Conservation (phyloP, 2,113 vertebrate species). For the Zosterops pallidus region DNA sequence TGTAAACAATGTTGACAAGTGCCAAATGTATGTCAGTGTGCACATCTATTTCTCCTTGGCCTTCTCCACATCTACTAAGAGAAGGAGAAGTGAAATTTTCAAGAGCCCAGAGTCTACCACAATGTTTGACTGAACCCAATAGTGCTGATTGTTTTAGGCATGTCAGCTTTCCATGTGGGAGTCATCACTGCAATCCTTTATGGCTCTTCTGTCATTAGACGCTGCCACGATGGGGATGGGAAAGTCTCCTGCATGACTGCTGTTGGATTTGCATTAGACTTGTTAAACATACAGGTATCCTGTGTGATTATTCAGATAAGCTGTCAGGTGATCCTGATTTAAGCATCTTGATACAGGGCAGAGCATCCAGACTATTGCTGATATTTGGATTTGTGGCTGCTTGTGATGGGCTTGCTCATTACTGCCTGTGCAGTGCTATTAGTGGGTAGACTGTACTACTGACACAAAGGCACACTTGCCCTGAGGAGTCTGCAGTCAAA, state of each 20-base stretch:
- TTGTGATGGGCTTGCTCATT: background rate
- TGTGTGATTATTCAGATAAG: background rate
- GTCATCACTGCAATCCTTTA: background rate
- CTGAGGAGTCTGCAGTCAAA: constrained; percentile 21
- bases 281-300: background rate
- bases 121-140: background rate
- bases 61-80: background rate
- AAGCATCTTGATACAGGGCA: background rate
- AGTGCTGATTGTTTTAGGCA: background rate
- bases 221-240: background rate
- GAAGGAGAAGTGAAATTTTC: background rate
- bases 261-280: background rate
- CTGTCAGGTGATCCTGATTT: background rate
- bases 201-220: background rate
- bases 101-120: background rate
- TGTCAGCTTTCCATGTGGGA: background rate
- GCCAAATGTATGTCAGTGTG: background rate
- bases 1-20: background rate
- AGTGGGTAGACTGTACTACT: background rate
- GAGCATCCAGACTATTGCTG: background rate
- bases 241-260: background rate
- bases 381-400: background rate
- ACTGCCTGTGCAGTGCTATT: background rate
- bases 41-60: background rate
- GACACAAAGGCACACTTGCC: constrained; percentile 1